phyloP scores from a whole-genome alignment of 2,888 invertebrate species.

The Melipona bicolor region DNA sequence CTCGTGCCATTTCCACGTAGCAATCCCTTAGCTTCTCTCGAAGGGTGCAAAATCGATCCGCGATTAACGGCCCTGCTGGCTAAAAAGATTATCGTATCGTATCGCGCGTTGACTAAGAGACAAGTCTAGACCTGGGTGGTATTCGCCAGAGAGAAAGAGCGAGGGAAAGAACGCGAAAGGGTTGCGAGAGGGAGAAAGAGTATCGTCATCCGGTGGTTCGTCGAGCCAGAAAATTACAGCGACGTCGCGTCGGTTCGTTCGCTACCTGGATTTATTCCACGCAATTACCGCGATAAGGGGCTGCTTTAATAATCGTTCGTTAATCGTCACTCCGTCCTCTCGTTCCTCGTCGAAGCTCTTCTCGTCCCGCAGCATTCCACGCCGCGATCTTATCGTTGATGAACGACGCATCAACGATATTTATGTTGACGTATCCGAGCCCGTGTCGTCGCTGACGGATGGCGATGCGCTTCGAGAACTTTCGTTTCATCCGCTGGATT shows the following conservation, averaged over 20 bases:
- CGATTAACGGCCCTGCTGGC: constrained; percentile 55
- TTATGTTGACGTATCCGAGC: constrained; percentile 16
- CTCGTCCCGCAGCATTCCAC: not conserved
- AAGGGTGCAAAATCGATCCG: constrained; percentile 56
- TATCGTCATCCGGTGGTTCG: constrained; percentile 63
- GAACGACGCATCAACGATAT: constrained; percentile 25
- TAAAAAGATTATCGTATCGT: constrained; percentile 69
- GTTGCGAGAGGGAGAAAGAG: constrained; percentile 18
- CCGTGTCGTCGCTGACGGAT: constrained; percentile 9
- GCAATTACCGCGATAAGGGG: constrained; percentile 79
- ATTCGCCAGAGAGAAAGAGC: constrained; percentile 16
- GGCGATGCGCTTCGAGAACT: not conserved
- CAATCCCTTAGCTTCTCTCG: not conserved
- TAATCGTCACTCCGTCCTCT: constrained; percentile 71
- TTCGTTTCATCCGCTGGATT: not conserved
- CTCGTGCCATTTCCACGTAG: not conserved
- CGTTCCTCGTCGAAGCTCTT: constrained; percentile 16
- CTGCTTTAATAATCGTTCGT: constrained; percentile 79
- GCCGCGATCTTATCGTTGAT: constrained; percentile 32
- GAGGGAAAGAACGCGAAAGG: not conserved
- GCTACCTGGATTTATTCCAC: constrained; percentile 77
- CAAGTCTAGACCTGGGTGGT: constrained; percentile 9
- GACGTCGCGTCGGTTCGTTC: constrained; percentile 54
- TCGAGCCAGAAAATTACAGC: constrained; percentile 70
- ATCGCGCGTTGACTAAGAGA: constrained; percentile 55